Base-by-base conservation (phyloP, 2,888 invertebrate species). In the Hylaea fasciaria region DNA sequence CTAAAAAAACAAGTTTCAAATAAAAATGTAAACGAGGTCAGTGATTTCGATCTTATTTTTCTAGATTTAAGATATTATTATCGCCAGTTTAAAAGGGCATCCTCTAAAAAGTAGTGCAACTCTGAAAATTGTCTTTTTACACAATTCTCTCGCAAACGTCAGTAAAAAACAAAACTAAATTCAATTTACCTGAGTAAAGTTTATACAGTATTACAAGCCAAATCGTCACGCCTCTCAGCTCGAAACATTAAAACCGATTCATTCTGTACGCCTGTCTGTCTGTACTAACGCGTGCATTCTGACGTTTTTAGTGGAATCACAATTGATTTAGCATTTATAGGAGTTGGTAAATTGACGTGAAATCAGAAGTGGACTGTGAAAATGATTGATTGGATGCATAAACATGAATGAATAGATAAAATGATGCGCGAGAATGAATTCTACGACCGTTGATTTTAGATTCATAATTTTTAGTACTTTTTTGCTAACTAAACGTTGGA, bases 191-290 rank as follows among this genome's bases (percentile, higher is more conserved):
- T 22, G 5, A 37, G n/a, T 4, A 37, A 12, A 1, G n/a, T 10
- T 40, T 11, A 45, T 12, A 44, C 12, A 28, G 12, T 28, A 45
- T 3, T n/a, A 29, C 9, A 28, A 45, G 28, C 45, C 5, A n/a
- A 45, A 11, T 37, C 13, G 56, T 49, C 49, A 56, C 37, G 56
- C 56, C 65, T 47, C 16, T 35, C 35, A 10, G 72, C 78, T 77
- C 78, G 73, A 74, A 80, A 47, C 57, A 63, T 54, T 58, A 55
- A 56, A 77, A 81, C 80, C 73, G 74, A 79, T 77, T 76, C 54
- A 62, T 64, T 69, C 62, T 66, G 64, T 71, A 77, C 77, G 79
- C 62, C 64, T 79, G 80, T 79, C 78, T 53, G 61, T 65, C 69
- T 65, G 72, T 45, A 35, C 14, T 35, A 46, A 56, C 44, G 50